Evolutionary conservation across 2,888 invertebrate species (phyloP), one percentile per base, ranked within the genome.

Genomic region (Xestia sexstrigata): DNA sequence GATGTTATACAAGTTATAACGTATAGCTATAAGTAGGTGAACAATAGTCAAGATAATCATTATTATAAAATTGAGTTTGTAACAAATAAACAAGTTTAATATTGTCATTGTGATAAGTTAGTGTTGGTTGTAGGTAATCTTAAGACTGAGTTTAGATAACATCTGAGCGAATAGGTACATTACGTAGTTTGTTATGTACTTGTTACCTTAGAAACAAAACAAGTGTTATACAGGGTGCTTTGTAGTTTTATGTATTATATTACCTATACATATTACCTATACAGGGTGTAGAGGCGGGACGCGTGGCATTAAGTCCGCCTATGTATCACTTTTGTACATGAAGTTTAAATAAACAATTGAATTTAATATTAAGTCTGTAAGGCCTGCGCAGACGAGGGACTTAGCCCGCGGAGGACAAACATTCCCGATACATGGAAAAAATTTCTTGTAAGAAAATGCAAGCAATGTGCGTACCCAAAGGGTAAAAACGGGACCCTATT

Each of bases 121-220:
- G 84, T 69, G 70, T 76, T 79, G 78, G 79, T 86, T 74, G 76
- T 80, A 79, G 73, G 84, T 81, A 71, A 86, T 79, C 66, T 87
- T 87, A 91, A 92, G 92, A 93, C 92, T 93, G 92, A 92, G 78
- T 88, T 87, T 87, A 87, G 82, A 82, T 82, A 83, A 66, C 68
- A 63, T 65, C 68, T 83, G 69, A 75, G 70, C 60, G 49, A 70
- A 65, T 63, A 63, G n/a, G n/a, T 63, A 58, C 20, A 23, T 55
- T 52, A 52, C 23, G 23, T 15, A 65, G 42, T 13, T n/a, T 42
- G 8, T 17, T 8, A 26, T 65, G n/a, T 26, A 65, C 65, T n/a
- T 42, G 26, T 42, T 65, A 26, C 42, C 42, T 65, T 42, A 65
- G 65, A 26, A 49, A 52, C 60, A 47, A 58, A 62, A 55, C 55